Conservation (phyloP, 1,140 invertebrate species). For the Spodoptera frugiperda region DNA sequence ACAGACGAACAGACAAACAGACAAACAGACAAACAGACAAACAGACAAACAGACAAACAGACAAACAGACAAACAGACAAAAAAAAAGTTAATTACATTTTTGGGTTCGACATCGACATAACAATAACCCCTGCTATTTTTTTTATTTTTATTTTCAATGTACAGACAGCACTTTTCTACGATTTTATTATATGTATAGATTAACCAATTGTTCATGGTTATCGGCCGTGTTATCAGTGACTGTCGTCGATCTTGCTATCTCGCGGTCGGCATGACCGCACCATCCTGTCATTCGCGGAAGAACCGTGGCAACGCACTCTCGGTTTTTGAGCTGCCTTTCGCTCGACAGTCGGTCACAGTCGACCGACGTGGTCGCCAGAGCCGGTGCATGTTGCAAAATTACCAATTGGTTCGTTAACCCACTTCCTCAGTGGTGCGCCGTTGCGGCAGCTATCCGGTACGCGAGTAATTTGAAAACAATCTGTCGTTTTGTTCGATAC, state of each 20-base stretch:
- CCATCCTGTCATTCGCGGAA: constrained; percentile 78
- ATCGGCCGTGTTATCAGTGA: constrained; percentile 77
- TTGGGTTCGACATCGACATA: no score
- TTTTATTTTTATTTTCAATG: no score
- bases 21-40: no score
- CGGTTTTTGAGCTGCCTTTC: constrained; percentile 79
- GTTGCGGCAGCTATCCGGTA: constrained; percentile 57
- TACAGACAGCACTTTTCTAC: no score
- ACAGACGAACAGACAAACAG: no score
- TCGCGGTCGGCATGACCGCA: constrained; percentile 70
- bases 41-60: no score
- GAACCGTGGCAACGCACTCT: constrained; percentile 79
- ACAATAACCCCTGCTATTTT: no score
- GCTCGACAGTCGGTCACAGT: constrained; percentile 70
- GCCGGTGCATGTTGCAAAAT: constrained; percentile 71
- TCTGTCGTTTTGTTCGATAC: constrained; percentile 43
- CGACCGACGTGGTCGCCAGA: constrained; percentile 60
- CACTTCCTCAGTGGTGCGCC: constrained; percentile 60
- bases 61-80: no score
- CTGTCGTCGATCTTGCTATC: constrained; percentile 79
- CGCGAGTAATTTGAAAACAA: constrained; percentile 61
- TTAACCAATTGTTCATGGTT: constrained; percentile 66
- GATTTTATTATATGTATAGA: no score
- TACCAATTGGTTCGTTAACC: constrained; percentile 72
- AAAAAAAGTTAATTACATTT: no score